These are phyloP conservation scores for Eurystomus gularis DNA, from an alignment of 2,113 vertebrate genomes.

Conservation along the genomic window DNA sequence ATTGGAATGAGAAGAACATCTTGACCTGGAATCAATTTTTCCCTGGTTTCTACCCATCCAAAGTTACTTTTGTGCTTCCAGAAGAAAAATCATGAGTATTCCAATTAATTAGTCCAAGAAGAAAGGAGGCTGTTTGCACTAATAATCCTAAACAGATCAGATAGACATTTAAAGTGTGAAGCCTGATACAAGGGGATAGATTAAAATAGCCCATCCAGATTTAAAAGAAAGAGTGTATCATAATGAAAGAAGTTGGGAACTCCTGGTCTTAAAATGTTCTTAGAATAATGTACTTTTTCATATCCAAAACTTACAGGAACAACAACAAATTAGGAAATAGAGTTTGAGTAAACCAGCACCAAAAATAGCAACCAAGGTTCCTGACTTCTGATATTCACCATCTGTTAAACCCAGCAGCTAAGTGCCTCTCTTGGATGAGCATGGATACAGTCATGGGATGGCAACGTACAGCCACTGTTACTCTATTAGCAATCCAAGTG, in stretches of 20 bases:
- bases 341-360: background rate
- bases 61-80: background rate
- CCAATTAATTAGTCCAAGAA: conserved; percentile 28
- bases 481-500: background rate
- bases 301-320: background rate
- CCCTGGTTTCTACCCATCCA: background rate
- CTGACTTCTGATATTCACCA: background rate
- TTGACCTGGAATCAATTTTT: background rate
- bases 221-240: background rate
- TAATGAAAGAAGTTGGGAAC: background rate
- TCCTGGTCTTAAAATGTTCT: background rate
- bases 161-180: background rate
- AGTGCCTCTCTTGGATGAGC: background rate
- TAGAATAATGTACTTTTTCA: background rate
- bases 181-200: background rate
- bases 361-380: background rate
- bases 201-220: background rate
- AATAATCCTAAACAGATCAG: background rate
- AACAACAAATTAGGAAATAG: too few species aligned
- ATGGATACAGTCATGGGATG: background rate
- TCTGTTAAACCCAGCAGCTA: background rate
- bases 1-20: background rate
- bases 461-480: background rate
- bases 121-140: background rate
- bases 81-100: background rate